Percentiles rank a stretch among this genome's conserved stretches.
Conservation (phyloP, 2,888 invertebrate species). For the Coecobrya sp. region DNA sequence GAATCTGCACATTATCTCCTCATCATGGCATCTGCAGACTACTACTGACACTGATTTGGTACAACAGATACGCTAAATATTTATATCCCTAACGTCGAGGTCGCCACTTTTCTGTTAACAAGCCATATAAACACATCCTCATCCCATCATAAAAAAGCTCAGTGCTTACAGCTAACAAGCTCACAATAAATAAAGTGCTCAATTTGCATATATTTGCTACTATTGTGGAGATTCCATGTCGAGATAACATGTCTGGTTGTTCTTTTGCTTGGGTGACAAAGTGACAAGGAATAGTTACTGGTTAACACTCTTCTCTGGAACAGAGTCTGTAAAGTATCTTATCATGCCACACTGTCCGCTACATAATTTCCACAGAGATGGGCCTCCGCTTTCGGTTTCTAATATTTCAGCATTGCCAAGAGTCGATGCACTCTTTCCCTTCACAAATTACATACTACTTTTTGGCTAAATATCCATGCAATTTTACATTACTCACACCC, state of each 20-base stretch:
- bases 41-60: conserved; percentile 4
- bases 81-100: neutral
- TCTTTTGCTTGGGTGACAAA: conserved; percentile 16
- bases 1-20: conserved; percentile 37
- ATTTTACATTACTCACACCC: neutral
- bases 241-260: conserved; percentile 6
- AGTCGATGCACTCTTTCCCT: neutral
- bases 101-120: neutral
- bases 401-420: neutral
- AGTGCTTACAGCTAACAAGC: neutral
- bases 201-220: neutral
- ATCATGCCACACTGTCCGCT: neutral
- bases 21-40: neutral
- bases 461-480: neutral
- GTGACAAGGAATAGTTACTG: conserved; percentile 4
- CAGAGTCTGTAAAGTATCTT: neutral
- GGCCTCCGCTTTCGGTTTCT: conserved; percentile 17
- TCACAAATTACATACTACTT: neutral
- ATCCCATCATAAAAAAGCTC: neutral
- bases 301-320: neutral
- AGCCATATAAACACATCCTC: neutral
- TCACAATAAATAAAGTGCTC: too few relatives aligned
- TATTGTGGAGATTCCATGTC: neutral
- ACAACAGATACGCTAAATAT: neutral
- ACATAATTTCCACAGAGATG: neutral